Evolutionary conservation across 2,797 vertebrate genomes (phyloP).

Genomic region (Microctenopoma lineatum): DNA sequence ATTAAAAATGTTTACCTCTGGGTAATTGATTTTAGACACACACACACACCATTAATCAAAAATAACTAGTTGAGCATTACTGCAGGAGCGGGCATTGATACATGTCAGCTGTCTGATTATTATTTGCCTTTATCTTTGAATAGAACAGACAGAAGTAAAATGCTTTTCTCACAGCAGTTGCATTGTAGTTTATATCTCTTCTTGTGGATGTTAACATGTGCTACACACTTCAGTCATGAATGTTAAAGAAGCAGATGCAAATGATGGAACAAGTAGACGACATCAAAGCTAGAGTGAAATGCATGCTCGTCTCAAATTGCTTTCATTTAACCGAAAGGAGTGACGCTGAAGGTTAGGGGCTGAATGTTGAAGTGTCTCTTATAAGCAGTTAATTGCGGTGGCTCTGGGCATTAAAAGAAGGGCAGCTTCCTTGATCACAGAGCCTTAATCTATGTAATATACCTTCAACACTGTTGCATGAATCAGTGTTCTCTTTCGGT

Average conservation of each 20-base stretch:
- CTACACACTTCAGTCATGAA: slow-evolving; percentile 9
- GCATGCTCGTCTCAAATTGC: slow-evolving; percentile 21
- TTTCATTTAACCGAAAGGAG: slow-evolving; percentile 51
- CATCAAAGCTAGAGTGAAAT: slow-evolving; percentile 51
- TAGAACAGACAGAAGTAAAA: too few relatives aligned
- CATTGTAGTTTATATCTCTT: not conserved
- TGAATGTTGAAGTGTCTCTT: slow-evolving; percentile 58
- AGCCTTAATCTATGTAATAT: too few relatives aligned
- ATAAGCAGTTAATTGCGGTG: slow-evolving; percentile 55
- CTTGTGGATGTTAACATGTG: slow-evolving; percentile 28
- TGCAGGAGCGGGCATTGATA: not conserved
- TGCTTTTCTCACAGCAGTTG: not conserved
- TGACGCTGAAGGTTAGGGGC: slow-evolving; percentile 21
- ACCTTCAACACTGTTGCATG: not conserved
- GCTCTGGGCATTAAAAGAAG: not conserved
- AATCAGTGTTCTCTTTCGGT: not conserved
- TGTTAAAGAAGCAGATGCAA: slow-evolving; percentile 61
- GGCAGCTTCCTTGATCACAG: not conserved
- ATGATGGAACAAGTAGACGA: slow-evolving; percentile 38
- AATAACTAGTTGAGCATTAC: not conserved
- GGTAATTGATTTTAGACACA: too few relatives aligned
- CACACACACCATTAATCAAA: too few relatives aligned
- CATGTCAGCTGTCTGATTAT: not conserved
- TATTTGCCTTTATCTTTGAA: not conserved
- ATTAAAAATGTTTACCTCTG: not conserved